Conservation (phyloP, 2,797 vertebrate genomes). For the Allenopithecus nigroviridis region DNA sequence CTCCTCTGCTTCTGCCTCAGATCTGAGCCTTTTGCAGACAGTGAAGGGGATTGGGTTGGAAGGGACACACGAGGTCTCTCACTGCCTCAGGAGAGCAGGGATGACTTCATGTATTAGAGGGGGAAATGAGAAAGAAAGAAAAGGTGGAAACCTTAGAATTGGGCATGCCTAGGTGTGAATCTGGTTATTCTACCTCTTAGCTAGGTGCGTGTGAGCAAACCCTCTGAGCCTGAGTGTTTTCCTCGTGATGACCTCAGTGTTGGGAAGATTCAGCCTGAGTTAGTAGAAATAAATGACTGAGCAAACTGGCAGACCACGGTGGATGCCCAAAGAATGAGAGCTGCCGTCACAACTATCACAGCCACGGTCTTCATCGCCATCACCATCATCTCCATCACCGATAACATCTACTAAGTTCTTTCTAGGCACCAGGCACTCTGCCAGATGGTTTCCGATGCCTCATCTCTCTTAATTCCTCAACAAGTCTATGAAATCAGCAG, state of each 20-base stretch:
- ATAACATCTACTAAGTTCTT: background rate
- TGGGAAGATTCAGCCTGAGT: background rate
- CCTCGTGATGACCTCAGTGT: background rate
- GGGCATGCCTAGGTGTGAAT: background rate
- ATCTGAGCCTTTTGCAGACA: background rate
- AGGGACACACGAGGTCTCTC: background rate
- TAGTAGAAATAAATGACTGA: background rate
- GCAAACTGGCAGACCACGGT: fast-evolving
- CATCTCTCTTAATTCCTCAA: background rate
- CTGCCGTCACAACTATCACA: fast-evolving
- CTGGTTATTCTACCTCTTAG: background rate
- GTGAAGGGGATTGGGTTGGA: background rate
- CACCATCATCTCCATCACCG: fast-evolving
- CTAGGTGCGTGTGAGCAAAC: background rate
- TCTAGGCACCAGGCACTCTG: background rate
- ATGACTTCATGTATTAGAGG: fast-evolving
- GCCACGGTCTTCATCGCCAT: background rate
- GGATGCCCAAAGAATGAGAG: background rate
- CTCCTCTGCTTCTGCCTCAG: background rate
- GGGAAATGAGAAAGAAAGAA: background rate
- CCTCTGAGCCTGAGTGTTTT: background rate
- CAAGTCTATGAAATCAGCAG: background rate
- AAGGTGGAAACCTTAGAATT: background rate
- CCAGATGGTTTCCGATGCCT: fast-evolving
- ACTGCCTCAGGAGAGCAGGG: fast-evolving